These are phyloP conservation scores for Synanthedon myopaeformis DNA, from an alignment of 2,888 invertebrate genomes.

Conservation along the genomic window DNA sequence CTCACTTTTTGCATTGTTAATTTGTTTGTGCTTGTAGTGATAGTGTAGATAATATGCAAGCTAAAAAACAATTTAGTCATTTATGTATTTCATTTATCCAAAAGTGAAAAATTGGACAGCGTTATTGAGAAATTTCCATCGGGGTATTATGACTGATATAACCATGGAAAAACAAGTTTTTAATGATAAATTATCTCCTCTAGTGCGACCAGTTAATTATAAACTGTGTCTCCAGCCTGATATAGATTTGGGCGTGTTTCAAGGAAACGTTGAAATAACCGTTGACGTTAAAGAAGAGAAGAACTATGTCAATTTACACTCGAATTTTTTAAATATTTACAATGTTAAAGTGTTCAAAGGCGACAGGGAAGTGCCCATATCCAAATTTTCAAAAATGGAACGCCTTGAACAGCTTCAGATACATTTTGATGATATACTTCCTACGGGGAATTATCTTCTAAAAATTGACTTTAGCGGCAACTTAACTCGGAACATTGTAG, in stretches of 20 bases:
- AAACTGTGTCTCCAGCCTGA: slow-evolving; percentile 39
- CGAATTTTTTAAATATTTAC: slow-evolving; percentile 68
- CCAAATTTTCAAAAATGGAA: slow-evolving; percentile 34
- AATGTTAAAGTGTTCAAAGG: slow-evolving; percentile 36
- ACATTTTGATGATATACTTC: slow-evolving; percentile 27
- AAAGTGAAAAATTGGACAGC: background rate
- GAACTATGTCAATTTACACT: slow-evolving; percentile 67
- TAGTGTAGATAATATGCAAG: too few relatives aligned
- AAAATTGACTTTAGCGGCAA: slow-evolving; percentile 73
- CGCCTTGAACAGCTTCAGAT: slow-evolving; percentile 45
- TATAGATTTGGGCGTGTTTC: slow-evolving; percentile 33
- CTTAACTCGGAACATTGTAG: slow-evolving; percentile 76
- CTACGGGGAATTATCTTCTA: slow-evolving; percentile 59
- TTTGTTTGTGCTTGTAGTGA: too few relatives aligned
- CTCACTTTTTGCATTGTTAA: too few relatives aligned
- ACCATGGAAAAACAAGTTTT: slow-evolving; percentile 17
- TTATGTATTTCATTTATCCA: background rate
- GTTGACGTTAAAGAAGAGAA: slow-evolving; percentile 43
- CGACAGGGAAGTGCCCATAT: slow-evolving; percentile 23
- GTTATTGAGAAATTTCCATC: background rate
- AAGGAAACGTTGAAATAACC: slow-evolving; percentile 42
- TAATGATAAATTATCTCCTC: slow-evolving; percentile 35
- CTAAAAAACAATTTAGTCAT: background rate
- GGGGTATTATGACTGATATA: background rate
- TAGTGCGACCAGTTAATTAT: slow-evolving; percentile 45